Base-by-base conservation (phyloP, 2,888 invertebrate genomes). In the Lasioglossum calceatum region DNA sequence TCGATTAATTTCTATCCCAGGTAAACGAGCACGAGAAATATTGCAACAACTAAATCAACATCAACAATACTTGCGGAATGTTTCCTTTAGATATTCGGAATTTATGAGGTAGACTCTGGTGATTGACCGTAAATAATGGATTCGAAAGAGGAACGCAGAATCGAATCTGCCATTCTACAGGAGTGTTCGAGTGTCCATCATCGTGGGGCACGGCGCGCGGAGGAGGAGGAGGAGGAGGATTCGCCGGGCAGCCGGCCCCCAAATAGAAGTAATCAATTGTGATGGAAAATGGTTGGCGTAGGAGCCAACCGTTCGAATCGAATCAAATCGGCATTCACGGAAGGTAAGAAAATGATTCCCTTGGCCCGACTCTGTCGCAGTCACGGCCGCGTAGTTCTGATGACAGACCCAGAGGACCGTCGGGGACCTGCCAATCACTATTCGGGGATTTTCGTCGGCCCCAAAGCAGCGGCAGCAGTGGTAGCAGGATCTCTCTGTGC, bases 351-450 rank as follows among this genome's bases (percentile, higher is more conserved):
- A 87, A 77, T 87, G 88, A 81, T 88, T n/a, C 85, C 84, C 86
- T 54, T 50, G 86, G 82, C 73, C 81, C 82, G 85, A 86, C 77
- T 90, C 86, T 90, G 91, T 92, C 92, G 92, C 92, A 93, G 92
- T 93, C 92, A 92, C 92, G 93, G 90, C 85, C 91, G 85, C 79
- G 82, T 81, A 87, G 88, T 91, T 88, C 91, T 92, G 92, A 93
- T 92, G 93, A 93, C 91, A 91, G 90, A 91, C 93, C 89, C 93
- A 77, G 77, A 89, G 91, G 93, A 91, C 84, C 84, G 79, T 79
- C 91, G 84, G 83, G 87, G 87, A 91, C 89, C 91, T 92, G 93
- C 92, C 93, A 93, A 93, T 93, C 91, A 91, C 90, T 87, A 88
- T 89, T 90, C 88, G 79, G 89, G 85, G 92, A 93, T 90, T 92